Conservation (phyloP, 1,140 invertebrate genomes). For the Drosophila littoralis region DNA sequence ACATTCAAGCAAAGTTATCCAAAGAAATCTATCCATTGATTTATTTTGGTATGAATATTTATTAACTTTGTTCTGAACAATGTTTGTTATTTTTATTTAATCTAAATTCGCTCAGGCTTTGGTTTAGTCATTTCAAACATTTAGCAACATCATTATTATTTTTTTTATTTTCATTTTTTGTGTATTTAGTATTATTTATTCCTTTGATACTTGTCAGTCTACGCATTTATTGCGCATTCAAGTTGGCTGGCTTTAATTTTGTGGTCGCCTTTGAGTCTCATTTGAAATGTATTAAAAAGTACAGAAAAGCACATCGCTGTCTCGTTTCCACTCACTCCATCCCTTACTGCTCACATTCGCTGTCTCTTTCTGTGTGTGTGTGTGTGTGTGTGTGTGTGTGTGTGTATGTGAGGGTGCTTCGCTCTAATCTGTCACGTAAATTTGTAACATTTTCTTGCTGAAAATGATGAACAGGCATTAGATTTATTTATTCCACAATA, state of each 20-base stretch:
- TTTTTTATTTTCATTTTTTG: neutral
- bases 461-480: conserved; percentile 75
- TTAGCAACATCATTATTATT: neutral
- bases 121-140: neutral
- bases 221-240: conserved; percentile 39
- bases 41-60: too few relatives aligned
- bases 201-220: conserved; percentile 11
- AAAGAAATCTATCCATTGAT: too few relatives aligned
- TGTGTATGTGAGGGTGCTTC: conserved; percentile 21
- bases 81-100: neutral
- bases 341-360: neutral
- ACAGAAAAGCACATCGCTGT: conserved; percentile 32
- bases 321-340: neutral
- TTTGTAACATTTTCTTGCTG: conserved; percentile 69
- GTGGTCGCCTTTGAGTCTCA: conserved; percentile 51
- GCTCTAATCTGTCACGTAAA: conserved; percentile 78
- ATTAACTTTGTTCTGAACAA: neutral
- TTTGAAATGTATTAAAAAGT: conserved; percentile 76
- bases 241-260: conserved; percentile 32
- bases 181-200: conserved; percentile 11
- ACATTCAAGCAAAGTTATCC: too few relatives aligned
- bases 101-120: neutral
- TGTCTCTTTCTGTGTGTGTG: conserved; percentile 4
- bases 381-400: conserved; percentile 15
- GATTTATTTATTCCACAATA: conserved; percentile 78